These are phyloP conservation scores for Halocynthia roretzi DNA, from an alignment of 23 tunicate genomes.

Conservation along the genomic window DNA sequence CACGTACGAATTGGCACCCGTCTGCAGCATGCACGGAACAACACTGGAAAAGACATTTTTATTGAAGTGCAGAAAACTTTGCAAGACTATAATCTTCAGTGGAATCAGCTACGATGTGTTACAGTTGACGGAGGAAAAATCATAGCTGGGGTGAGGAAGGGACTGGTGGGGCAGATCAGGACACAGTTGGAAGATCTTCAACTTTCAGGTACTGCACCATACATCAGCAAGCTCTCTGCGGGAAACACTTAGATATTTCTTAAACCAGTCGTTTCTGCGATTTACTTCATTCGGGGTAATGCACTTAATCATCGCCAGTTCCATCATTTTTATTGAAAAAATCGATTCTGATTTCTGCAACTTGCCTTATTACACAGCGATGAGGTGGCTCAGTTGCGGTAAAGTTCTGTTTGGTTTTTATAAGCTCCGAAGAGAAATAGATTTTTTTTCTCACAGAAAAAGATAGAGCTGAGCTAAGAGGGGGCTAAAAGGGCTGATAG, in stretches of 20 bases:
- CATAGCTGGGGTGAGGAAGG: conserved; percentile 45
- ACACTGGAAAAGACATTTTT: conserved; percentile 48
- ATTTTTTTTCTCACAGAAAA: conserved; percentile 21
- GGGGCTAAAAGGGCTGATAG: no score
- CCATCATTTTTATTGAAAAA: background rate
- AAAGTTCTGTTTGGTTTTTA: conserved; percentile 35
- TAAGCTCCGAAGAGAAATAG: conserved; percentile 34
- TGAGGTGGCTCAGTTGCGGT: conserved; percentile 42
- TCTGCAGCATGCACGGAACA: conserved; percentile 41
- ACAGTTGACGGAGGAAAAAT: conserved; percentile 40
- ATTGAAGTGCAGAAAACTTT: conserved; percentile 35
- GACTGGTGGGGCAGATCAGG: conserved; percentile 44
- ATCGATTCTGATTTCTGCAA: conserved; percentile 23
- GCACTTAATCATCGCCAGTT: conserved; percentile 46
- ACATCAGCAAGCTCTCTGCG: background rate
- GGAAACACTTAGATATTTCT: conserved; percentile 25
- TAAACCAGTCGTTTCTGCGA: conserved; percentile 37
- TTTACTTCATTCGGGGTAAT: conserved; percentile 38
- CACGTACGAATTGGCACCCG: conserved; percentile 41
- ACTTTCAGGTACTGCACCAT: conserved; percentile 18
- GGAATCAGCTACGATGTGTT: conserved; percentile 36
- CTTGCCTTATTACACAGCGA: conserved; percentile 45
- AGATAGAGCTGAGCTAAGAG: conserved; percentile 27
- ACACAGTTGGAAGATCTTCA: conserved; percentile 55
- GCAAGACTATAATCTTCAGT: conserved; percentile 17